A percentile compares a stretch with the other conserved stretches of the same genome.
phyloP scores from a whole-genome alignment of 1,140 invertebrate genomes.

The Drosophila azteca region DNA sequence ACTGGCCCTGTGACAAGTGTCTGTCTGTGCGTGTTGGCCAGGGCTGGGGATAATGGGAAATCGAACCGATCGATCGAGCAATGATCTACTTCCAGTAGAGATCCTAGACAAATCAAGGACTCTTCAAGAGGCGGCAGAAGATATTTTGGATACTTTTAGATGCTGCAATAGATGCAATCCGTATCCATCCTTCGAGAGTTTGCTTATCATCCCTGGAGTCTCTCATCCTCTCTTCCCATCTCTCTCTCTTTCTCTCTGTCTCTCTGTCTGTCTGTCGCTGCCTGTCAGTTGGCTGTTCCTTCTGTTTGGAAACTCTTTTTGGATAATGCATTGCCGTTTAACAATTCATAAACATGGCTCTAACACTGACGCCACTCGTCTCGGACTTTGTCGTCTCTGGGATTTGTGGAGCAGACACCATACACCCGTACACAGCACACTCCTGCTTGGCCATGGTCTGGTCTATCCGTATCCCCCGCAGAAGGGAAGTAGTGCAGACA shows the following conservation, averaged over 20 bases:
- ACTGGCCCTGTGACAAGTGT: slow-evolving; percentile 57
- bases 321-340: slow-evolving; percentile 65
- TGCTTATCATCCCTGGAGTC: slow-evolving; percentile 25
- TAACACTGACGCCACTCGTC: slow-evolving; percentile 74
- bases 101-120: no score
- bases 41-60: slow-evolving; percentile 6
- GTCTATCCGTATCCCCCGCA: slow-evolving; percentile 17
- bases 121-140: no score
- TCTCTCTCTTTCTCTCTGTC: slow-evolving; percentile 2
- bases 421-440: neutral
- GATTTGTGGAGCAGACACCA: slow-evolving; percentile 31
- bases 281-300: slow-evolving; percentile 33
- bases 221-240: slow-evolving; percentile 18
- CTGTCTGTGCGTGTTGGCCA: slow-evolving; percentile 12
- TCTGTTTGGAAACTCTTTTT: slow-evolving; percentile 23
- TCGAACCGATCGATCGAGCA: no score
- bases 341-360: slow-evolving; percentile 78
- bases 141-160: no score
- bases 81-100: no score
- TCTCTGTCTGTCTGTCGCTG: neutral
- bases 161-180: no score
- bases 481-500: slow-evolving; percentile 79
- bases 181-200: no score
- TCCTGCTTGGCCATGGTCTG: neutral
- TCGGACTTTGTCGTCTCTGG: slow-evolving; percentile 28